Evolutionary conservation across 2,113 vertebrate genomes (phyloP).

Genomic region (Ibidorhyncha struthersii): DNA sequence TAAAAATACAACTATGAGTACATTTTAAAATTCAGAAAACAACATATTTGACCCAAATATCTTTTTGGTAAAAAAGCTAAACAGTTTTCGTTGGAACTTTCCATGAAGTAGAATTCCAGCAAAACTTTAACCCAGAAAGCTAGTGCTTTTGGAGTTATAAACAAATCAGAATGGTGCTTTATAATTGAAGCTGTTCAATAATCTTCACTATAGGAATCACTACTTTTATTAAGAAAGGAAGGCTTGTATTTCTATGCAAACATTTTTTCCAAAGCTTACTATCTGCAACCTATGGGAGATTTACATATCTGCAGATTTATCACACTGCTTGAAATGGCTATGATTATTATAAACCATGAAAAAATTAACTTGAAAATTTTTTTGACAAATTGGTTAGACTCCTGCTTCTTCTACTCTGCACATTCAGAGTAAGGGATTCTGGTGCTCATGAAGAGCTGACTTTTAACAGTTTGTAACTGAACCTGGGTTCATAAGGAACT

Average conservation of each 20-base stretch:
- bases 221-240: background rate
- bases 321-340: background rate
- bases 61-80: background rate
- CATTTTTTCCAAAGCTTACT: background rate
- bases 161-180: background rate
- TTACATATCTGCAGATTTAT: background rate
- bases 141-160: background rate
- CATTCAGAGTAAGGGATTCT: background rate
- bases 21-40: background rate
- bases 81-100: background rate
- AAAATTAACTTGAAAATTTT: slow-evolving; percentile 8
- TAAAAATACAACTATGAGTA: background rate
- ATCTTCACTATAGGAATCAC: background rate
- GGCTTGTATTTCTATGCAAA: background rate
- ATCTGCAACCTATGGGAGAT: background rate
- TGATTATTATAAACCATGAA: background rate
- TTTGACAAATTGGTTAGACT: background rate
- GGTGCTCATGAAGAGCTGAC: background rate
- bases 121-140: background rate
- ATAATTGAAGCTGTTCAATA: background rate
- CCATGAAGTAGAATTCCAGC: background rate
- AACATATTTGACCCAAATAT: background rate
- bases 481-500: background rate
- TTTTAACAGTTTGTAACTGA: background rate
- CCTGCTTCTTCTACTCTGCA: background rate